Percentiles rank a stretch among this genome's conserved stretches.
Conservation (phyloP, 2,797 vertebrate species). For the Sylvia borin region DNA sequence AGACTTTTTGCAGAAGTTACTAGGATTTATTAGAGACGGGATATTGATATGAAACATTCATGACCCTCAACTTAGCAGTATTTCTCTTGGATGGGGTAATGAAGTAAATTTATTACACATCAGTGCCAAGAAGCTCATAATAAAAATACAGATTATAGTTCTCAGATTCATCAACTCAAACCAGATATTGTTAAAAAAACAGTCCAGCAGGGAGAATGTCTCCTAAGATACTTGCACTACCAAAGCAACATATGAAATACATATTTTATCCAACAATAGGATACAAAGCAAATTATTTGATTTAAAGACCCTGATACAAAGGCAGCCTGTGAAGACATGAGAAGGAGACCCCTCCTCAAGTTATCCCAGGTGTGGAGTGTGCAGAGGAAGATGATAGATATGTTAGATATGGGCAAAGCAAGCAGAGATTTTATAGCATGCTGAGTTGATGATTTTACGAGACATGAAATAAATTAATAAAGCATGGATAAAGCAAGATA, state of each 20-base stretch:
- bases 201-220: constrained; percentile 38
- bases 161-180: constrained; percentile 57
- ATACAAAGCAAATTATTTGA: neutral
- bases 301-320: constrained; percentile 30
- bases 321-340: neutral
- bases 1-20: constrained; percentile 43
- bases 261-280: constrained; percentile 37
- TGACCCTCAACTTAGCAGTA: constrained; percentile 52
- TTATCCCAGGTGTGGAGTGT: neutral
- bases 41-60: constrained; percentile 57
- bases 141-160: constrained; percentile 60
- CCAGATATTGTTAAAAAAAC: constrained; percentile 60
- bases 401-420: neutral
- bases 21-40: constrained; percentile 61
- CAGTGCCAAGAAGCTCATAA: constrained; percentile 53
- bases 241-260: constrained; percentile 37
- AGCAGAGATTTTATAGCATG: constrained; percentile 21
- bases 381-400: neutral
- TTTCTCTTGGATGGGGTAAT: constrained; percentile 54
- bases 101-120: constrained; percentile 45
- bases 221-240: constrained; percentile 4
- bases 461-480: constrained; percentile 21
- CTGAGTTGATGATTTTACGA: neutral
- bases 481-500: neutral
- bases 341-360: neutral